A percentile compares a stretch with the other conserved stretches of the same genome.
phyloP scores from a whole-genome alignment of 1,140 invertebrate genomes.

The Philaenus spumarius region DNA sequence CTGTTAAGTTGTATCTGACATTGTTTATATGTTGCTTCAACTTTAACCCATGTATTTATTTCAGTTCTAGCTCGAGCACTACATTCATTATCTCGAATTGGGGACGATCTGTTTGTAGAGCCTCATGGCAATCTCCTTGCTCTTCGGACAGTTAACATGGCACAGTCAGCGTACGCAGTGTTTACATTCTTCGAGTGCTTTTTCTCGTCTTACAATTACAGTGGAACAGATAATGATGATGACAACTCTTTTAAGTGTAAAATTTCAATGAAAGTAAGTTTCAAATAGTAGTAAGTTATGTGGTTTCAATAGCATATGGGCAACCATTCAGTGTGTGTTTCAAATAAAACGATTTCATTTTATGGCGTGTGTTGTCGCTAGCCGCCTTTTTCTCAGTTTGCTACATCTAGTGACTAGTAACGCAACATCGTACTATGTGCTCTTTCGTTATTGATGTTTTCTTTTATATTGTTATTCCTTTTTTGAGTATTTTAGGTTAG shows the following conservation, averaged over 20 bases:
- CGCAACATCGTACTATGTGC: too few relatives aligned
- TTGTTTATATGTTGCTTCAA: not conserved
- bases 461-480: too few relatives aligned
- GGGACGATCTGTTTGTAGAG: conserved; percentile 9
- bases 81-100: conserved; percentile 7
- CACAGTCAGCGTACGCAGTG: conserved; percentile 3
- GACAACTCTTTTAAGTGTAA: not conserved
- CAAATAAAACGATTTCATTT: too few relatives aligned
- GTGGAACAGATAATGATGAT: conserved; percentile 4
- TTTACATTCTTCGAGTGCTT: not conserved
- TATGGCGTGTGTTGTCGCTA: too few relatives aligned
- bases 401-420: too few relatives aligned
- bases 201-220: conserved; percentile 3
- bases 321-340: too few relatives aligned
- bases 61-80: conserved; percentile 8
- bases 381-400: too few relatives aligned
- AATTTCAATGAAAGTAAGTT: conserved; percentile 12
- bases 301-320: too few relatives aligned
- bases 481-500: too few relatives aligned
- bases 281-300: too few relatives aligned
- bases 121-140: not conserved
- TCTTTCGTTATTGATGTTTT: too few relatives aligned
- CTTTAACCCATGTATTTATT: not conserved
- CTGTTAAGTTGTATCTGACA: not conserved
- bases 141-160: conserved; percentile 6